Percentiles rank a stretch among this genome's conserved stretches.
Conservation (phyloP, 2,113 vertebrate species). For the Ptilonorhynchus violaceus region DNA sequence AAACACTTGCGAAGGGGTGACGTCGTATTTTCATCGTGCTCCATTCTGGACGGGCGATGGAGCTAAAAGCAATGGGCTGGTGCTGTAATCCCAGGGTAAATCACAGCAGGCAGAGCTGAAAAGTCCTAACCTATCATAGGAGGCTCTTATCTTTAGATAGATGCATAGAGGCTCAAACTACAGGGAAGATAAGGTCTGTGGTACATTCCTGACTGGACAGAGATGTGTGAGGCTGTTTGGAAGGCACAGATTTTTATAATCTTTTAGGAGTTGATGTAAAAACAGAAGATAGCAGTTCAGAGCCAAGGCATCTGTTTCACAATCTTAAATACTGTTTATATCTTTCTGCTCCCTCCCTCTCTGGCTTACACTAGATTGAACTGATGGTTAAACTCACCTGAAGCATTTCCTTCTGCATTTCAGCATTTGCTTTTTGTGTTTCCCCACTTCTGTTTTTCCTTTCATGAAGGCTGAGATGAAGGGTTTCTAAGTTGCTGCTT, state of each 20-base stretch:
- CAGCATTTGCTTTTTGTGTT: background rate
- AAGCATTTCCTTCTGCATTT: background rate
- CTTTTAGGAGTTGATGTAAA: background rate
- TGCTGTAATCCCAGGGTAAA: constrained; percentile 40
- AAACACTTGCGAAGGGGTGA: background rate
- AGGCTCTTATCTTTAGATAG: background rate
- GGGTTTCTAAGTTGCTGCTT: background rate
- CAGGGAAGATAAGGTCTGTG: background rate
- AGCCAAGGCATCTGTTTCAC: background rate
- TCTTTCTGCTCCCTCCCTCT: background rate
- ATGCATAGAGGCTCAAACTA: background rate
- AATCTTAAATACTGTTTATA: background rate
- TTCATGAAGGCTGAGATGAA: background rate
- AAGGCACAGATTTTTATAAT: background rate
- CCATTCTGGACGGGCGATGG: background rate
- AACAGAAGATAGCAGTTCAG: background rate
- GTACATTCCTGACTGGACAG: background rate
- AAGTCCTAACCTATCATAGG: constrained; percentile 10
- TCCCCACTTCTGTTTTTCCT: background rate
- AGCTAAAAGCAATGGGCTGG: background rate
- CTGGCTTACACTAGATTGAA: background rate
- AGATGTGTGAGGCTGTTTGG: background rate
- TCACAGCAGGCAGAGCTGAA: constrained; percentile 9
- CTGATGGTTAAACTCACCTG: background rate
- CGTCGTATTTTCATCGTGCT: background rate